A percentile compares a stretch with the other conserved stretches of the same genome.
Conservation (phyloP, 2,113 vertebrate species). For the Willisornis vidua region DNA sequence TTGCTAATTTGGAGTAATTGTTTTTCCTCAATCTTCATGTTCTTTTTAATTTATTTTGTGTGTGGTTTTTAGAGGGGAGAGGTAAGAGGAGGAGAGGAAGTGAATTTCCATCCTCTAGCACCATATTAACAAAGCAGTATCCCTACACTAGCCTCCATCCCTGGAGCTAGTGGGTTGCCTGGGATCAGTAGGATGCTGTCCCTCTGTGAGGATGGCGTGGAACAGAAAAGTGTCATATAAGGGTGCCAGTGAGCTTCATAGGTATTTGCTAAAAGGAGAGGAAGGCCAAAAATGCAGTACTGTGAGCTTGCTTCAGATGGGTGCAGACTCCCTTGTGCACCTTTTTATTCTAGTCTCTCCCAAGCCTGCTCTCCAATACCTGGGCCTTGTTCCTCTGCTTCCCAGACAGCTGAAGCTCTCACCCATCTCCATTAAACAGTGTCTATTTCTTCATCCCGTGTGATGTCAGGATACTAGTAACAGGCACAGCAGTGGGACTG, state of each 20-base stretch:
- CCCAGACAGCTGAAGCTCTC: neutral
- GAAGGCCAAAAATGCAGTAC: neutral
- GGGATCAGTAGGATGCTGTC: neutral
- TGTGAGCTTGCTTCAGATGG: neutral
- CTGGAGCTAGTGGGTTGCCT: neutral
- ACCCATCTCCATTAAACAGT: neutral
- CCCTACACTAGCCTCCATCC: neutral
- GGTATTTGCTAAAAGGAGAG: neutral
- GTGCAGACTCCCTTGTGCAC: neutral
- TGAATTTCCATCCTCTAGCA: neutral
- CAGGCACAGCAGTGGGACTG: neutral
- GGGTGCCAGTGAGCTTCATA: neutral
- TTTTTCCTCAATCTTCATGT: slow-evolving; percentile 26
- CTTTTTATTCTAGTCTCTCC: neutral
- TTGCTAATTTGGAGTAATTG: slow-evolving; percentile 4
- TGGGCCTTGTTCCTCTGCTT: neutral
- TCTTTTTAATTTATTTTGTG: neutral
- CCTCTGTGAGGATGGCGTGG: neutral
- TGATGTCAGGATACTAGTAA: neutral
- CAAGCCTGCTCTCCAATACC: neutral
- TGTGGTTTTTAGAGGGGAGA: neutral
- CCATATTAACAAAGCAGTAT: neutral
- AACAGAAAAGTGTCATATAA: neutral
- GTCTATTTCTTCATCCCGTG: neutral
- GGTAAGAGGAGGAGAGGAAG: neutral